Evolutionary conservation across 2,113 vertebrate genomes (phyloP).

Genomic region (Chaetops frenatus): DNA sequence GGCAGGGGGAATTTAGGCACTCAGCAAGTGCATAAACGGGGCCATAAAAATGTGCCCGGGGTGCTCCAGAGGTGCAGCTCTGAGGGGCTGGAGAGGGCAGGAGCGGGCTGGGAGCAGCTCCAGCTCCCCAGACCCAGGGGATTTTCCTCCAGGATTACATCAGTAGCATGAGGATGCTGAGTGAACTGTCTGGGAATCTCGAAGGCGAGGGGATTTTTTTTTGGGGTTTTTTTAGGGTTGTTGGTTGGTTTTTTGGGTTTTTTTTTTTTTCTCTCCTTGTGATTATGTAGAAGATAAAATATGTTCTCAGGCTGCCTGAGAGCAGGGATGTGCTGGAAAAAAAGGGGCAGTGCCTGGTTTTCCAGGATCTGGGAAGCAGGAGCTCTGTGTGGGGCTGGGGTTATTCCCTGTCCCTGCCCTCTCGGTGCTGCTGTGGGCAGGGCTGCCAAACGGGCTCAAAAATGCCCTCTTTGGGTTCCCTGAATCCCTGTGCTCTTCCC

Average conservation of each 20-base stretch:
- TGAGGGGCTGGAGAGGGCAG: background rate
- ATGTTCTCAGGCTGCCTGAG: background rate
- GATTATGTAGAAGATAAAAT: conserved; percentile 31
- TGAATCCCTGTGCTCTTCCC: background rate
- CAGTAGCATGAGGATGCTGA: conserved; percentile 59
- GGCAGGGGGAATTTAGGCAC: background rate
- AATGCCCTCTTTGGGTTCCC: accelerated
- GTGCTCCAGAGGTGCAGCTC: background rate
- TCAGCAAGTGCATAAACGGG: background rate
- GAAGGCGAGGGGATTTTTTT: background rate
- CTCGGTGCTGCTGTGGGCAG: background rate
- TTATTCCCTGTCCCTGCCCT: background rate
- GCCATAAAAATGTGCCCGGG: background rate
- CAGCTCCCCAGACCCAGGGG: background rate
- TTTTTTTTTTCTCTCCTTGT: background rate
- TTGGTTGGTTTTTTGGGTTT: background rate
- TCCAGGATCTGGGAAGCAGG: background rate
- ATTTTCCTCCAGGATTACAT: conserved; percentile 31
- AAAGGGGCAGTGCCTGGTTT: background rate
- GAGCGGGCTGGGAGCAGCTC: background rate
- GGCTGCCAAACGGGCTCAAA: background rate
- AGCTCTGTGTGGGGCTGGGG: background rate
- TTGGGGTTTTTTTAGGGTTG: no score
- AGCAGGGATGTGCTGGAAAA: background rate
- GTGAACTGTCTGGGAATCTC: conserved; percentile 66